These are phyloP conservation scores for Drosophila ambigua DNA, from an alignment of 1,140 invertebrate genomes.

Conservation along the genomic window DNA sequence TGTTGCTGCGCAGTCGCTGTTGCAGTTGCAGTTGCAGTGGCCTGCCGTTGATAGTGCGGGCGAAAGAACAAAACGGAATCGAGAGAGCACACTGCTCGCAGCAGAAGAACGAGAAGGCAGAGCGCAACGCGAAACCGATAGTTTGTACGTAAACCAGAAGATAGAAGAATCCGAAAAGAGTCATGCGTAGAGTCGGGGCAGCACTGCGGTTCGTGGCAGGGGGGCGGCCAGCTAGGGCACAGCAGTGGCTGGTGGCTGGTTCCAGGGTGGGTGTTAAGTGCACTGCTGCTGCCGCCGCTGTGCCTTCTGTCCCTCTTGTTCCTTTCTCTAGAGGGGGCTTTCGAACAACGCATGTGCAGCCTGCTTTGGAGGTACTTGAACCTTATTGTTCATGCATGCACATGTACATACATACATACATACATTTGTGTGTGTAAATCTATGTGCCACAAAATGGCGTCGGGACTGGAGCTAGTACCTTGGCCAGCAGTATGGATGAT, in stretches of 20 bases:
- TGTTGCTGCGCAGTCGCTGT: slow-evolving; percentile 17
- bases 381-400: slow-evolving; percentile 45
- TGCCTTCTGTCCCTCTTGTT: background rate
- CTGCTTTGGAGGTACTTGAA: slow-evolving; percentile 75
- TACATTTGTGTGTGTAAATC: slow-evolving; percentile 18
- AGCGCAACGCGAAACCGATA: slow-evolving; percentile 61
- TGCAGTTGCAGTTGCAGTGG: slow-evolving; percentile 31
- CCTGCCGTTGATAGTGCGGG: slow-evolving; percentile 58
- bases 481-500: slow-evolving; percentile 46
- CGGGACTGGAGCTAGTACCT: slow-evolving; percentile 43
- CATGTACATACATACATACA: background rate
- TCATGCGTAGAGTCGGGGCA: slow-evolving; percentile 37
- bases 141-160: slow-evolving; percentile 35
- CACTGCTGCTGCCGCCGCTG: background rate
- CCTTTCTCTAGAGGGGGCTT: slow-evolving; percentile 13
- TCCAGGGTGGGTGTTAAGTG: slow-evolving; percentile 52
- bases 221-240: slow-evolving; percentile 22
- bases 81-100: slow-evolving; percentile 11
- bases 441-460: slow-evolving; percentile 62
- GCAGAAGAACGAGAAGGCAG: slow-evolving; percentile 51
- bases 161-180: slow-evolving; percentile 39
- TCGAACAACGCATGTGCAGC: slow-evolving; percentile 58
- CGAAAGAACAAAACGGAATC: slow-evolving; percentile 54
- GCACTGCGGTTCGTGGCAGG: slow-evolving; percentile 9
- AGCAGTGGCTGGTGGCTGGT: background rate